These are phyloP conservation scores for Liopterus haemorrhoidalis DNA, from an alignment of 2,888 invertebrate species.

Conservation along the genomic window DNA sequence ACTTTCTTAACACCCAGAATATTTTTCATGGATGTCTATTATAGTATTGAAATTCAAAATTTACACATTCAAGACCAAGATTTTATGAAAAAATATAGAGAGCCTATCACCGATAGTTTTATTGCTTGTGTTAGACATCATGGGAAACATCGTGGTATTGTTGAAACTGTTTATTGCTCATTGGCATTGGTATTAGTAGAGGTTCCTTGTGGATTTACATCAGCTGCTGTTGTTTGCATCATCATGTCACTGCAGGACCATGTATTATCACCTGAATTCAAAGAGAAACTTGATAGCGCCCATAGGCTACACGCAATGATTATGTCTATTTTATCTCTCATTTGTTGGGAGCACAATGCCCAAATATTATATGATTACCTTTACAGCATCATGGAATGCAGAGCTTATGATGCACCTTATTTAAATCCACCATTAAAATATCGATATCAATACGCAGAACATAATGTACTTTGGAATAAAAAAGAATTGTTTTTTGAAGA, in stretches of 20 bases:
- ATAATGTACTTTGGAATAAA: conserved; percentile 56
- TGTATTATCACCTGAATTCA: conserved; percentile 43
- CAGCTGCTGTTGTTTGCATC: conserved; percentile 53
- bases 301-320: conserved; percentile 57
- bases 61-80: not conserved
- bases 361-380: conserved; percentile 54
- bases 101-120: conserved; percentile 8
- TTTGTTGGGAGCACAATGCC: conserved; percentile 59
- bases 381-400: conserved; percentile 50
- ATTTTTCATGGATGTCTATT: conserved; percentile 7
- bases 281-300: conserved; percentile 39
- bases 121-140: conserved; percentile 1
- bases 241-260: conserved; percentile 58
- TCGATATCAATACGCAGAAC: conserved; percentile 50
- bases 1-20: conserved; percentile 2
- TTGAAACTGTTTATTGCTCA: conserved; percentile 52
- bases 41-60: conserved; percentile 1
- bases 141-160: conserved; percentile 11
- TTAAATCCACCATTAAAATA: conserved; percentile 56
- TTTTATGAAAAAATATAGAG: conserved; percentile 9
- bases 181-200: conserved; percentile 54
- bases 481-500: conserved; percentile 59
- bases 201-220: conserved; percentile 57
- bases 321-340: conserved; percentile 54
- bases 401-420: conserved; percentile 58